Base-by-base conservation (phyloP, 2,888 invertebrate species). In the Cosmopolites sordidus region DNA sequence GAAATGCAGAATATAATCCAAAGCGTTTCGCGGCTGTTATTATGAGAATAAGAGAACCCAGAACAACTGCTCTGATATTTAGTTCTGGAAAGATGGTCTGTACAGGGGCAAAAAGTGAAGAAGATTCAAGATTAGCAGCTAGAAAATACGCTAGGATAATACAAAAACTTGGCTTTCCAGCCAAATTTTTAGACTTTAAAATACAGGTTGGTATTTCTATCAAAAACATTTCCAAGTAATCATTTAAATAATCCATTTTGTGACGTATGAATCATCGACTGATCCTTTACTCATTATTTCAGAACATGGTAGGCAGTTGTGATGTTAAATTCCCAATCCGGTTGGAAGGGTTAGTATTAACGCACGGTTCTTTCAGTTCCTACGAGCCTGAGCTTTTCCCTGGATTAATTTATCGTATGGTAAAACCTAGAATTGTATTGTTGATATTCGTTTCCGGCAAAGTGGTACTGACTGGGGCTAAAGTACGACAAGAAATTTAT, bases 21-120 rank as follows among this genome's bases (percentile, higher is more conserved):
- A 98, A 98, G 75, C 87, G 98, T 68, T 99, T 99, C 79, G 96
- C 97, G 45, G 98, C 98, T 33, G 97, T 99, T 2, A 98, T 99
- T 50, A 99, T 99, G 98, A 81, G 97, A 69, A 91, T 84, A 74
- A 83, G 80, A 66, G 97, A 90, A 73, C 90, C 90, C 0, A 78
- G 96, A 75, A 98, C 89, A 1, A 90, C 89, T 1, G 89, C 89
- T 12, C 75, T 91, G 3, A 90, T 90, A 54, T 90, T 90, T 67
- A 87, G 86, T 60, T 88, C 88, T 8, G 89, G 90, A 1, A 91
- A 90, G 76, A 90, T 90, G 89, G 90, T 90, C 3, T 90, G 89
- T 69, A 90, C 90, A 1, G 90, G 90, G 30, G 89, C 90, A 0
- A 90, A 89, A 74, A 88, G 87, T 71, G 89, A 90, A 72, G 88